Base-by-base conservation (phyloP, 2,797 vertebrate genomes). In the Tragelaphus eurycerus region DNA sequence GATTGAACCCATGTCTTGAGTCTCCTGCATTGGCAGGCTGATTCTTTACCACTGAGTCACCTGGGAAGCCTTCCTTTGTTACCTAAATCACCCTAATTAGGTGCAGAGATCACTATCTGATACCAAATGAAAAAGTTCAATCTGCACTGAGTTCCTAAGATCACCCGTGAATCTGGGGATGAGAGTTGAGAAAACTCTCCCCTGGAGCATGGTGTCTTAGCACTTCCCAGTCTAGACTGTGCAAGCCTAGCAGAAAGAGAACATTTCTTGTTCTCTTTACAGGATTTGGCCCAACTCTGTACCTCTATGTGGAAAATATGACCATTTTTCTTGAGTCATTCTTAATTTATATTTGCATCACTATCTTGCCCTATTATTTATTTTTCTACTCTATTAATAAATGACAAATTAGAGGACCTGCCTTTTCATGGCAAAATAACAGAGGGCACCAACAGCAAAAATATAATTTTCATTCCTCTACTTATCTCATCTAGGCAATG, bases 371-470 rank as follows among this genome's bases (percentile, higher is more conserved):
- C 86, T 85, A 55, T 43, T 86, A 90, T 71, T 93, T 90, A 54
- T 74, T 71, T 94, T 96, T 84, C 55, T 59, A 67, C 10, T 82
- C 38, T 86, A 81, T 83, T 93, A 88, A 59, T 90, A 94, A 96
- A 89, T 83, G 46, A 9, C 16, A 78, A 38, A 89, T 86, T 84
- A 87, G n/a, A 71, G 55, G 79, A 84, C 67, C 16, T 78, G 25
- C 13, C 23, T 19, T 81, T 91, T 92, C 27, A 27, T 7, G 27
- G 34, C 38, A 89, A 95, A 90, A 90, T 57, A 29, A 76, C 48
- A 29, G 38, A 54, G 74, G 31, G n/a, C 12, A 95, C 14, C 14
- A 91, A 71, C 2, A 71, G 52, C 25, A 91, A 76, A 86, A 90
- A n/a, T 38, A 38, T 12, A 86, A 64, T 16, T 81, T 90, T 54